phyloP scores from a whole-genome alignment of 2,888 invertebrate genomes.

The Ernsta delagoae region DNA sequence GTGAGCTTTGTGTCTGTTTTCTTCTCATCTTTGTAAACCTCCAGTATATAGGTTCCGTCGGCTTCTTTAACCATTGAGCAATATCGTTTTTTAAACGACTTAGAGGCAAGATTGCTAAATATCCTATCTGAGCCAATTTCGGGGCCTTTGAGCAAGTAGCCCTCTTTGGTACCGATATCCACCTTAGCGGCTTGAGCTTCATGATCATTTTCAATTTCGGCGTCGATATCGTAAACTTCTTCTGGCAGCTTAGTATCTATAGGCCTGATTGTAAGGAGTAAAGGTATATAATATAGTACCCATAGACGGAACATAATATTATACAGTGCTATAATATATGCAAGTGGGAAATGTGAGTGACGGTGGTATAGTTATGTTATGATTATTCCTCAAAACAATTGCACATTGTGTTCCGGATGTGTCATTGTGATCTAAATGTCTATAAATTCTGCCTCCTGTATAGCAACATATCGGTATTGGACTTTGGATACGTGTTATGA shows the following conservation, averaged over 20 bases:
- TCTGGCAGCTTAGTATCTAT: constrained; percentile 83
- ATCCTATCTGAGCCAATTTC: constrained; percentile 95
- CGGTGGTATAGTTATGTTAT: not conserved
- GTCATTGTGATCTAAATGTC: no score
- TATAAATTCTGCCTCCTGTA: no score
- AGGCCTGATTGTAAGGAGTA: constrained; percentile 55
- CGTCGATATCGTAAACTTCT: constrained; percentile 96
- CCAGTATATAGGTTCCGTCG: constrained; percentile 95
- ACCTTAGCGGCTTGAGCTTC: constrained; percentile 88
- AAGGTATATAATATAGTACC: constrained; percentile 9
- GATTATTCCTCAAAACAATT: no score
- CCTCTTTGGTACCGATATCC: constrained; percentile 94
- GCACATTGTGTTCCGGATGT: no score
- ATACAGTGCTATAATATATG: no score
- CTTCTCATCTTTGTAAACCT: constrained; percentile 96
- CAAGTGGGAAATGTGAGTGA: not conserved
- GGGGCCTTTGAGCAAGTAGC: constrained; percentile 95
- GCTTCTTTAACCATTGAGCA: constrained; percentile 96
- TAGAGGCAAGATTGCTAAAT: constrained; percentile 96
- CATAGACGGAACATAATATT: no score
- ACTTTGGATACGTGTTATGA: no score
- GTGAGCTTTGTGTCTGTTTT: constrained; percentile 96
- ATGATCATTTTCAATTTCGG: constrained; percentile 92
- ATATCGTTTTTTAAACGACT: constrained; percentile 95
- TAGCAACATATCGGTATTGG: no score